These are phyloP conservation scores for Mus pahari DNA, from an alignment of 2,113 vertebrate species.

Conservation along the genomic window DNA sequence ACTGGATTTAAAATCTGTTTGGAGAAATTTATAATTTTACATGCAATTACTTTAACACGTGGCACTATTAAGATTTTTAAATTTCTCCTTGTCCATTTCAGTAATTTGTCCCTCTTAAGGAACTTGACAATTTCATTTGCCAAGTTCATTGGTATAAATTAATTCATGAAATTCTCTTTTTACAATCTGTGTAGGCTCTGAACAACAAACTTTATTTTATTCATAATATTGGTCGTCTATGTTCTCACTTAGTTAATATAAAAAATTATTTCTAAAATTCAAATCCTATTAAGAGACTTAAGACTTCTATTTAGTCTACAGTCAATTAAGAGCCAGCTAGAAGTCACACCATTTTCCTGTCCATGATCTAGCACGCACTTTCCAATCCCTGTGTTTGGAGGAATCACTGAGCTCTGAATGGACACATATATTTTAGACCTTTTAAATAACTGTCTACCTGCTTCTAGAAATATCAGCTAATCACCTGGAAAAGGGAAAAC, in stretches of 20 bases:
- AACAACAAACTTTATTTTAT: neutral
- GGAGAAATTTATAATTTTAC: neutral
- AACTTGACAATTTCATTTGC: neutral
- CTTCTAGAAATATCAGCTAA: neutral
- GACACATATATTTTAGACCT: neutral
- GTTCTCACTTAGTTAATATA: neutral
- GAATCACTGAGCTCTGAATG: neutral
- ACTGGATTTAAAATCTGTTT: neutral
- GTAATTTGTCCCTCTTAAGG: neutral
- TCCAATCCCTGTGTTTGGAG: neutral
- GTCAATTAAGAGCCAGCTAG: neutral
- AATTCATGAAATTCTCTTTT: neutral
- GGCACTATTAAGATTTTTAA: neutral
- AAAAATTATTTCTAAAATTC: neutral
- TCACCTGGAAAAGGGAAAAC: neutral
- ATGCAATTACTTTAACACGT: neutral
- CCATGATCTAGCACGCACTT: neutral
- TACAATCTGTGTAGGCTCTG: neutral
- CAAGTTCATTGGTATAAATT: neutral
- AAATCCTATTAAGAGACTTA: neutral
- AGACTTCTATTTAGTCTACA: neutral
- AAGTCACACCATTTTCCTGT: neutral
- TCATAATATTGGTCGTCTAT: neutral
- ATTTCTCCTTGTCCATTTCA: neutral
- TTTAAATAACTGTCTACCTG: constrained; percentile 16